Base-by-base conservation (phyloP, 2,113 vertebrate species). In the Cepphus grylle region DNA sequence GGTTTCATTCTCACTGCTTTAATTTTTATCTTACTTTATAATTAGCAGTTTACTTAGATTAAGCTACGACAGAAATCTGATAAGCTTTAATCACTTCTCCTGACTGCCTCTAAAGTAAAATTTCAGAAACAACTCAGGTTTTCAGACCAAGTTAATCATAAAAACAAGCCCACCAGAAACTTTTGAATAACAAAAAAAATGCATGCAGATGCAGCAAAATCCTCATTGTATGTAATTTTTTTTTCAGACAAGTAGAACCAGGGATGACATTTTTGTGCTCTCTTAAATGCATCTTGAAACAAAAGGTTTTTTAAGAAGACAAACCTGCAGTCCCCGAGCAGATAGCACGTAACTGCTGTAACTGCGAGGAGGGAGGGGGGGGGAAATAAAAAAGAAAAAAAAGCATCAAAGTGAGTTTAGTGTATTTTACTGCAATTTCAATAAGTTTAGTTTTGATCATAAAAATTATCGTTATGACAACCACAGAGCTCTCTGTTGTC, bases 381-480 rank as follows among this genome's bases (percentile, higher is more conserved):
- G 20, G 40, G 11, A 5, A 3, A 4, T 8, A 27, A 12, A 18
- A 8, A 3, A 11, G 18, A 27, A n/a, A 8, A 7, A 11, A 42
- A 32, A 50, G 4, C 11, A 38, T 13, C 26, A 55, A 81, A 70
- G 4, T 25, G 30, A 61, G 3, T 49, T 91, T 72, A 55, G 30
- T 58, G 29, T n/a, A 73, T 90, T 83, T 94, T 83, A 86, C 21
- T 17, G 50, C n/a, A 50, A 88, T 92, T 88, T 93, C 71, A 93
- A 4, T 89, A 82, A 63, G 8, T 76, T 71, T 73, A 63, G 62
- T 65, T 95, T 53, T 7, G 1, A 70, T 58, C 52, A 81, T 93
- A 59, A 61, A 82, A 87, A 71, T 14, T 47, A 61, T 8, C 59
- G 20, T 79, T 87, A 58, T 20, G 69, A 56, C 16, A 82, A 25